Evolutionary conservation across 2,888 invertebrate species (phyloP), one percentile per base, ranked within the genome.

Genomic region (Alcis repandata): DNA sequence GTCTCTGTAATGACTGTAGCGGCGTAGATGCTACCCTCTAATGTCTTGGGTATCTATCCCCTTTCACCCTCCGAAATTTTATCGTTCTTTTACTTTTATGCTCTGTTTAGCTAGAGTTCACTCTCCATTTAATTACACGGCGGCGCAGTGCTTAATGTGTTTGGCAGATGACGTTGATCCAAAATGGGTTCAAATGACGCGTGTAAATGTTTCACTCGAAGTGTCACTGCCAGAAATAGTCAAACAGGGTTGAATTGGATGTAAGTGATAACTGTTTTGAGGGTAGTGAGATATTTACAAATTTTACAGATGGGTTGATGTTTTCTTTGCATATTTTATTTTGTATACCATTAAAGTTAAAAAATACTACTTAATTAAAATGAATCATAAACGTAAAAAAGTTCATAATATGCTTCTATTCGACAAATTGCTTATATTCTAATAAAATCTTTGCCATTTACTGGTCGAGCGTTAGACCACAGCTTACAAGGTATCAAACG

Each of bases 71-170:
- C 75, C 76, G 67, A 74, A 76, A 75, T 79, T 77, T 68, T 74
- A 75, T 74, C 71, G 72, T 75, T 73, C 88, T 89, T 86, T 90
- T 88, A 89, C 88, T 84, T 90, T 90, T 89, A 91, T 89, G 88
- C 87, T 84, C 90, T 86, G 86, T 90, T 90, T 90, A 84, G 86
- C 85, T 83, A 84, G 86, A 91, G 86, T 88, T 86, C 86, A 85
- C 83, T 89, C 82, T 86, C 87, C 87, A 87, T 90, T 89, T 90
- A 89, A 90, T 90, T 91, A 51, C 38, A 90, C 87, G 68, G 71
- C 74, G 80, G 82, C 78, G 77, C 75, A 75, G 81, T 86, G 6
- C 27, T 27, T 27, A 88, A 88, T 88, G 89, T 80, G 82, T 83
- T 84, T 85, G 81, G 85, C 86, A 87, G 84, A 84, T 85, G 88